Evolutionary conservation across 2,113 vertebrate genomes (phyloP).

Genomic region (Tretioscincus oriximinensis): DNA sequence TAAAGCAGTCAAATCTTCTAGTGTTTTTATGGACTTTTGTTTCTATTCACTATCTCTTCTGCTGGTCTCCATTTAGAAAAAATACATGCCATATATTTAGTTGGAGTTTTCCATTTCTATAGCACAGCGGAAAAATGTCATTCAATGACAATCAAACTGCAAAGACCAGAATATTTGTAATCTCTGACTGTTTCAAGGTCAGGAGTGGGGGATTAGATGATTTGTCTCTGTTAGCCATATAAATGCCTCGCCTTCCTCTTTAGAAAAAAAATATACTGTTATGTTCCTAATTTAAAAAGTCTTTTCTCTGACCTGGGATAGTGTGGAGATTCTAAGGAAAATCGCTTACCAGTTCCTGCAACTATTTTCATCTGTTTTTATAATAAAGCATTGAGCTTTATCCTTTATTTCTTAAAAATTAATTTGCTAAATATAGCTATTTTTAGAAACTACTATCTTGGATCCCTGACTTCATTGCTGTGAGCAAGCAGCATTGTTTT

Average conservation of each 20-base stretch:
- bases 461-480: background rate
- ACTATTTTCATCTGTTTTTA: conserved; percentile 30
- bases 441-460: background rate
- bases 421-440: background rate
- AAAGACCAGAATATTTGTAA: conserved; percentile 20
- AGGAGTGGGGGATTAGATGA: conserved; percentile 5
- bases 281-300: too few relatives aligned
- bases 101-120: background rate
- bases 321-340: conserved; percentile 50
- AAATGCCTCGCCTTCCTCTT: too few relatives aligned
- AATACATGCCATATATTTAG: background rate
- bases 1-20: conserved; percentile 15
- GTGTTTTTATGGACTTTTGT: background rate
- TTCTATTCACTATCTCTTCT: background rate
- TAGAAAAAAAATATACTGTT: too few relatives aligned
- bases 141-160: background rate
- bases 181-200: background rate
- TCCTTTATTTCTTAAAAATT: conserved; percentile 19
- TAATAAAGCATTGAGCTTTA: conserved; percentile 9
- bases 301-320: conserved; percentile 57
- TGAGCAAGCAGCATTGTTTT: background rate
- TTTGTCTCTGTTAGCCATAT: background rate
- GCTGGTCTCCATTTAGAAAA: background rate
- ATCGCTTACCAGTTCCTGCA: conserved; percentile 51
- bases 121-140: background rate